Evolutionary conservation across 2,113 vertebrate species (phyloP), one percentile per base, ranked within the genome.

Genomic region (Bambusicola thoracicus): DNA sequence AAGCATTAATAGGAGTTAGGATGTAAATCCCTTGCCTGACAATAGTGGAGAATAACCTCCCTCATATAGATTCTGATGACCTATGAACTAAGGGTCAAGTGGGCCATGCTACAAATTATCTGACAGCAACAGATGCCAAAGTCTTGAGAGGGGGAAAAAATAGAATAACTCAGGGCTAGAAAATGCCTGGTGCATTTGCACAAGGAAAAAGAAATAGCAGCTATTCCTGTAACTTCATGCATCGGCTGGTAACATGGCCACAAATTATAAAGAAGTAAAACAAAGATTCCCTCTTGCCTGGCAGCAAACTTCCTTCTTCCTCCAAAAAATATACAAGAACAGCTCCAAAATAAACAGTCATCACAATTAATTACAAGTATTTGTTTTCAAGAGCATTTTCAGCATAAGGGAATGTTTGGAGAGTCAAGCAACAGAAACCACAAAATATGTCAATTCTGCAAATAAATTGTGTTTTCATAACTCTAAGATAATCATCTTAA

Each of bases 51-150:
- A 97, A 95, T 96, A 96, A 93, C 94, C 90, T 59, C 49, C 87
- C 94, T 94, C 93, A 94, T 93, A 96, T 90, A 95, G 94, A 94
- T 96, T 96, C 94, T 93, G 83, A 96, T 11, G 96, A 97, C 96
- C 96, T 97, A 87, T 96, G 96, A 97, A 96, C 96, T 82, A 91
- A 96, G 88, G 96, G 97, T 97, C 96, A 96, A 97, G 95, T 96
- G 91, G 93, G 86, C 82, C 12, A 1, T 17, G 40, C 87, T 80
- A 87, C 87, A 95, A 95, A 95, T 93, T 94, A 95, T 94, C 96
- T 95, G 91, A 93, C 88, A 93, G 87, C 83, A 96, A 93, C 96
- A 96, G 87, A 96, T 82, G 93, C 90, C 76, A 40, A 96, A 92
- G 81, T 81, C 89, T 81, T 84, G 69, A 65, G 69, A 91, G 51